Conservation (phyloP, 2,888 invertebrate genomes). For the Girardia tigrina region DNA sequence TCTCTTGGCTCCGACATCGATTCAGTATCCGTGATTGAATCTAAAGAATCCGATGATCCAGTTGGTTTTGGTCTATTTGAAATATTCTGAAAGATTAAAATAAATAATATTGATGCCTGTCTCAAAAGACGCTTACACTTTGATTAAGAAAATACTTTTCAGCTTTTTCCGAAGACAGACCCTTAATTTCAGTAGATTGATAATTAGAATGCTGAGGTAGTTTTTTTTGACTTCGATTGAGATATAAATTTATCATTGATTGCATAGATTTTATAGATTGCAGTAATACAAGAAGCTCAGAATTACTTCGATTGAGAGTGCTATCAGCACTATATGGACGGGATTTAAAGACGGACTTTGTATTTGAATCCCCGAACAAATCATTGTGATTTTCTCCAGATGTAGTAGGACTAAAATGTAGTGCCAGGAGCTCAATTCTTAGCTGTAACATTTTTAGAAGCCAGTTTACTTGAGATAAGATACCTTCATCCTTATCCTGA, state of each 20-base stretch:
- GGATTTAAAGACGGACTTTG: background rate
- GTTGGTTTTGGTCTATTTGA: background rate
- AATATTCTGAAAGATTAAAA: background rate
- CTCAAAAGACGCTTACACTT: background rate
- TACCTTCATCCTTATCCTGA: slow-evolving; percentile 2
- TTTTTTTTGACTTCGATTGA: background rate
- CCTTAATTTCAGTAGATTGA: background rate
- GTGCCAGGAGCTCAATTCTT: background rate
- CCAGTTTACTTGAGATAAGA: slow-evolving; percentile 16
- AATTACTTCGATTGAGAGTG: background rate
- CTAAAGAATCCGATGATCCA: slow-evolving; percentile 1
- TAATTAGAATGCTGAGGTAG: background rate
- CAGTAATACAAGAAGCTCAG: background rate
- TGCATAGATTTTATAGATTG: slow-evolving; percentile 10
- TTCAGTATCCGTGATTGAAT: background rate
- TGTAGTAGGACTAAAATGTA: background rate
- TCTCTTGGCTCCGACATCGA: background rate
- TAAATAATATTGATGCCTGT: background rate
- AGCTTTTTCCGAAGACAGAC: background rate
- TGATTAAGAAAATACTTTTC: background rate
- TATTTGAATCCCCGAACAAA: background rate
- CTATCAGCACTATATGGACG: slow-evolving; percentile 14
- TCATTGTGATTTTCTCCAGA: background rate
- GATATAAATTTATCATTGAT: background rate
- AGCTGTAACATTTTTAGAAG: background rate